Conservation (phyloP, 2,797 vertebrate species). For the Syngnathus acus region DNA sequence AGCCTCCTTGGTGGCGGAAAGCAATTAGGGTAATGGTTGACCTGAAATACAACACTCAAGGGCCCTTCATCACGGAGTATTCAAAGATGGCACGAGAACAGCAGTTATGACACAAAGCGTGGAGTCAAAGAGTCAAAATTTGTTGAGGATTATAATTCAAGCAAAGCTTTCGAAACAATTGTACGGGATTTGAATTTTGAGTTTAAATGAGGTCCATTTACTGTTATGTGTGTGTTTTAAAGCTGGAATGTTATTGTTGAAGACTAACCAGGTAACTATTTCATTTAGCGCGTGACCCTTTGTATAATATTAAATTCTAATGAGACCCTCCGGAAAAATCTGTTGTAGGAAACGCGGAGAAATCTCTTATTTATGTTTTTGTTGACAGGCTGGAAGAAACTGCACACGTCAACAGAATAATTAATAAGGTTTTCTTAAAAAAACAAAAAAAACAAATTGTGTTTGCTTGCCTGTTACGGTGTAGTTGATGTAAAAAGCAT, state of each 20-base stretch:
- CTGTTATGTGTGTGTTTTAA: no score
- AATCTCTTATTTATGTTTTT: constrained; percentile 1
- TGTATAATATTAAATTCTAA: not conserved
- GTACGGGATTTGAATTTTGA: no score
- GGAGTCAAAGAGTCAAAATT: not conserved
- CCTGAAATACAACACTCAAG: constrained; percentile 72
- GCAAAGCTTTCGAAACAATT: no score
- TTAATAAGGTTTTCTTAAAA: not conserved
- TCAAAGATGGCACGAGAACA: constrained; percentile 41
- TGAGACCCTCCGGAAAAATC: not conserved
- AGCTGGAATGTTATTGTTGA: no score
- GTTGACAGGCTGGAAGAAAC: not conserved
- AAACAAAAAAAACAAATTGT: not conserved
- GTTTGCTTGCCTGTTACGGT: not conserved
- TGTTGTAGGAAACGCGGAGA: not conserved
- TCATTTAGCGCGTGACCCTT: no score
- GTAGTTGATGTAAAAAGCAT: not conserved
- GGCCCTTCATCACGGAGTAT: constrained; percentile 61
- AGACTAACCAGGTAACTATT: no score
- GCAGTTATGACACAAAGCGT: constrained; percentile 41
- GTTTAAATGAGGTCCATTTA: no score
- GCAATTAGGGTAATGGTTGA: constrained; percentile 77
- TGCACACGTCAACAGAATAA: not conserved
- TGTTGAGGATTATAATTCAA: no score
- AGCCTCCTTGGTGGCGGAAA: constrained; percentile 68